Conservation (phyloP, 2,797 vertebrate genomes). For the Novumbra hubbsi region DNA sequence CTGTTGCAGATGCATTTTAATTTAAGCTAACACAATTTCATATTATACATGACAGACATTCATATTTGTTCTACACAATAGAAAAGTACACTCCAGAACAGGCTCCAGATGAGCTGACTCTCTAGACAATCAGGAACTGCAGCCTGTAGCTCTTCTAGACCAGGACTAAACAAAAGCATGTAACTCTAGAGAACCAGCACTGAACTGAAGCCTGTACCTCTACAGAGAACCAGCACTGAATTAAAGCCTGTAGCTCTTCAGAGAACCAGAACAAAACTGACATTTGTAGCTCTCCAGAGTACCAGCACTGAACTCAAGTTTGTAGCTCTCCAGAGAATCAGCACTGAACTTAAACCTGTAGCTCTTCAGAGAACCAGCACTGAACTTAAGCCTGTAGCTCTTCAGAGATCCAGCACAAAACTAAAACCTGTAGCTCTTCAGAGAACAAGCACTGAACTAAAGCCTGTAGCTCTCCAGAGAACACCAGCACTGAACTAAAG, state of each 20-base stretch:
- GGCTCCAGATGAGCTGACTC: not conserved
- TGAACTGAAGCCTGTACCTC: not conserved
- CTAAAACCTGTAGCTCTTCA: not conserved
- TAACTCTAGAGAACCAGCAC: not conserved
- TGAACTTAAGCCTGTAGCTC: not conserved
- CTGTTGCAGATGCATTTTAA: not conserved
- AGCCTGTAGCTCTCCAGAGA: not conserved
- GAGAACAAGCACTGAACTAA: not conserved
- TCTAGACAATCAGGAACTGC: not conserved
- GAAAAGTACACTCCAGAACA: not conserved
- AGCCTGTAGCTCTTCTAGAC: too few species aligned
- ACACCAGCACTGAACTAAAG: not conserved
- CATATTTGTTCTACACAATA: not conserved
- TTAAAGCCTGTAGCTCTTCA: not conserved
- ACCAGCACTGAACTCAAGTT: not conserved
- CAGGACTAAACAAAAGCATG: too few species aligned
- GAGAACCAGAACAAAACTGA: not conserved
- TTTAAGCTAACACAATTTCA: not conserved
- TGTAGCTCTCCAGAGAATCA: not conserved
- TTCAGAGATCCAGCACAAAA: too few species aligned
- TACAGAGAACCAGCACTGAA: not conserved
- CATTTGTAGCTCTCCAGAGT: not conserved
- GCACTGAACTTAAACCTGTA: not conserved
- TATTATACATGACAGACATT: slow-evolving; percentile 4
- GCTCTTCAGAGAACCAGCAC: not conserved